Percentiles rank a stretch among this genome's conserved stretches.
Conservation (phyloP, 2,888 invertebrate species). For the Heliconius cydno region DNA sequence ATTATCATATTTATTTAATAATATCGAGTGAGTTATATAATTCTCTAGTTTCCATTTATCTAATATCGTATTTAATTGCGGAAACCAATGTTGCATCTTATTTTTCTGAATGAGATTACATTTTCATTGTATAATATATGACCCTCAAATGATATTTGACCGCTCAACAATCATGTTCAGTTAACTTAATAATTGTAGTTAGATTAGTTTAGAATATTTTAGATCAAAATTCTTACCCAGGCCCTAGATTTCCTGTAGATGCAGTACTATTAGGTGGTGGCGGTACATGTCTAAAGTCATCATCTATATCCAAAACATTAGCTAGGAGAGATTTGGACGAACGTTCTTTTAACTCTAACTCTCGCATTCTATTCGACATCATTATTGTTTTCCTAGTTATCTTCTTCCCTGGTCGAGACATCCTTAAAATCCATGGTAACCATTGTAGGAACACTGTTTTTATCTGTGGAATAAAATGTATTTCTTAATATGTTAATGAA, state of each 20-base stretch:
- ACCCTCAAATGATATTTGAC: not conserved
- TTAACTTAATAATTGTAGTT: not conserved
- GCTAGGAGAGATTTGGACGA: constrained; percentile 97
- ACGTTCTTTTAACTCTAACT: constrained; percentile 95
- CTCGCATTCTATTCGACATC: constrained; percentile 95
- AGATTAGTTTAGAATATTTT: not conserved
- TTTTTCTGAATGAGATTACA: too few species aligned
- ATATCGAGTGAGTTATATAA: too few species aligned
- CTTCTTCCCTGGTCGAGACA: constrained; percentile 98
- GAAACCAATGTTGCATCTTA: too few species aligned
- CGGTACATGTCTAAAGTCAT: constrained; percentile 93
- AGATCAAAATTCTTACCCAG: constrained; percentile 78
- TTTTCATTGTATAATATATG: not conserved
- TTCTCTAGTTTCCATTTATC: too few species aligned
- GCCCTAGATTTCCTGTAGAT: constrained; percentile 85
- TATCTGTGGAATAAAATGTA: constrained; percentile 84
- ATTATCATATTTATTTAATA: too few species aligned
- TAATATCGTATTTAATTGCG: too few species aligned
- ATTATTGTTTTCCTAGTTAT: constrained; percentile 95
- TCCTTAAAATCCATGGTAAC: constrained; percentile 97
- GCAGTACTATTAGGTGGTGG: constrained; percentile 85
- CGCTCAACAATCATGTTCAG: not conserved
- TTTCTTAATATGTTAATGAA: not conserved
- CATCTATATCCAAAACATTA: constrained; percentile 97
- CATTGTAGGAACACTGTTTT: constrained; percentile 97